Base-by-base conservation (phyloP, 2,113 vertebrate species). In the Crotalus tigris region DNA sequence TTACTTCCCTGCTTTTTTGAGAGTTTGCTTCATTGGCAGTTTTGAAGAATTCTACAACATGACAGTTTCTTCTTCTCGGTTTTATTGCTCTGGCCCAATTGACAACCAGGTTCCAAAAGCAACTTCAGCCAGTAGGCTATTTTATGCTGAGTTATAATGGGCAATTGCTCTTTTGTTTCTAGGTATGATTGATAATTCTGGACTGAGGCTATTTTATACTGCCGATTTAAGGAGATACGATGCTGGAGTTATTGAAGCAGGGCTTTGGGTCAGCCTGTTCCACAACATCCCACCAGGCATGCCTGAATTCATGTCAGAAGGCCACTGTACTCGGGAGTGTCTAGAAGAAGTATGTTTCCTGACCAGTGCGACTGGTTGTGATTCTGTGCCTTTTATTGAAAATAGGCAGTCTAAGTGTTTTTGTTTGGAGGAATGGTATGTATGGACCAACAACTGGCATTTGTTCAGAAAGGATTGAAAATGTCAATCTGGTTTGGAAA, bases 181-280 rank as follows among this genome's bases (percentile, higher is more conserved):
- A 99, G 98, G 98, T n/a, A 96, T 98, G 94, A 95, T 98, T 95
- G 98, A 99, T 97, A 99, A 96, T 95, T 99, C 98, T 51, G 98
- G 98, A 87, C 96, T 99, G 94, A 97, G 98, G 93, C 81, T 99
- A 33, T 97, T 97, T 96, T 98, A 98, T 87, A 99, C 98, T 4
- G 94, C 96, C 0, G 96, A 96, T 93, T 94, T 98, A 96, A 97
- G 98, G 95, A 97, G 97, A 94, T 98, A 98, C 0, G 98, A 99
- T 94, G 98, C 98, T 8, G 98, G 98, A 26, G 98, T 99, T 93
- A 98, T 99, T 85, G 98, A 99, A 97, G 98, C 98, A 0, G 98
- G 98, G 91, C 98, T 99, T 91, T 99, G 98, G 98, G 98, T 99
- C 91, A 99, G 98, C 91, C 98, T 98, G 23, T 99, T 98, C 96